phyloP scores from a whole-genome alignment of 2,888 invertebrate species.

The Drosophila flavopinicola region DNA sequence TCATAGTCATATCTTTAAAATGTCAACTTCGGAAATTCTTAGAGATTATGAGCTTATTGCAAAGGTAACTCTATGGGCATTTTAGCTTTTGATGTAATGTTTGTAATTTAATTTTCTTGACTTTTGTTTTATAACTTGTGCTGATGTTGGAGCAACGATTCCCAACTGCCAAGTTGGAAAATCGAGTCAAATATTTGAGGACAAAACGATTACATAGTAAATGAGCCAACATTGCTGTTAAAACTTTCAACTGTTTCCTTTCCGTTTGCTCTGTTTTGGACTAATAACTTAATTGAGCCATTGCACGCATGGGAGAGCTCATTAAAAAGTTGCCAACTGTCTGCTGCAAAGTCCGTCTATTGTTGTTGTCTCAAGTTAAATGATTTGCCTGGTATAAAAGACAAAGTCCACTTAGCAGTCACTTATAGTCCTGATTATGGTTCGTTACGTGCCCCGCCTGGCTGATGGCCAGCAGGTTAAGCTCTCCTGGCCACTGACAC shows the following conservation, averaged over 20 bases:
- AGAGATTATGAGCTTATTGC: too few relatives aligned
- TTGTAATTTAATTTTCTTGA: constrained; percentile 4
- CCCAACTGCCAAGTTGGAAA: constrained; percentile 8
- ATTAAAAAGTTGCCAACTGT: constrained; percentile 66
- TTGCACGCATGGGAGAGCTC: constrained; percentile 64
- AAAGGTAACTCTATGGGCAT: too few relatives aligned
- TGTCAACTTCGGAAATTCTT: too few relatives aligned
- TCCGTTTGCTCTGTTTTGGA: constrained; percentile 29
- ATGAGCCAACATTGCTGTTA: constrained; percentile 53
- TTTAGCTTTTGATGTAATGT: neutral
- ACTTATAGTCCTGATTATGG: constrained; percentile 45
- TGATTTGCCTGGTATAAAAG: constrained; percentile 43
- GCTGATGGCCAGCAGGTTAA: constrained; percentile 58
- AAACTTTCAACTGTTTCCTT: constrained; percentile 55
- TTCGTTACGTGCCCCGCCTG: constrained; percentile 70
- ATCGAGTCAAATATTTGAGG: constrained; percentile 47
- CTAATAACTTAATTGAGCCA: constrained; percentile 74
- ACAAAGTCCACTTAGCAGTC: neutral
- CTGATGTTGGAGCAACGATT: too few relatives aligned
- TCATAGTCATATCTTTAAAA: too few relatives aligned
- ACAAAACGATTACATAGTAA: constrained; percentile 52
- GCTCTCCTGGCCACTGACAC: constrained; percentile 63
- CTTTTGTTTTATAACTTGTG: constrained; percentile 38
- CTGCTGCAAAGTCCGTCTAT: constrained; percentile 4
- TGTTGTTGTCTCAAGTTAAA: constrained; percentile 2